Percentiles rank a stretch among this genome's conserved stretches.
phyloP scores from a whole-genome alignment of 2,888 invertebrate species.

The Protonemura montana region DNA sequence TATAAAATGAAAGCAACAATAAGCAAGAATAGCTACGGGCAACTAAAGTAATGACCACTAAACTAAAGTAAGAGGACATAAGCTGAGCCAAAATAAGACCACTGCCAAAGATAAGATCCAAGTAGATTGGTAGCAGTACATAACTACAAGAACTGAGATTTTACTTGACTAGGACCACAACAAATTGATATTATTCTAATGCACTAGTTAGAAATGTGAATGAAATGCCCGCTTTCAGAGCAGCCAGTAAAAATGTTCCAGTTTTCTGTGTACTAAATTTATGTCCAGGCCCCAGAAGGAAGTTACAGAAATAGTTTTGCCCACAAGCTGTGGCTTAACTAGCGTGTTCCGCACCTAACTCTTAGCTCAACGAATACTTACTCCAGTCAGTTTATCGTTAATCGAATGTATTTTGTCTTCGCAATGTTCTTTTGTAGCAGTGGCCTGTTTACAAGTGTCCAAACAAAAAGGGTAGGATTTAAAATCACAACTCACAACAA shows the following conservation, averaged over 20 bases:
- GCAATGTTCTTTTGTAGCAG: constrained; percentile 74
- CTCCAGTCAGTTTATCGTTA: constrained; percentile 75
- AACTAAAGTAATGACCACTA: neutral
- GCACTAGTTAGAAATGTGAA: neutral
- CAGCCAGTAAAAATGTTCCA: neutral
- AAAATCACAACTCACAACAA: constrained; percentile 47
- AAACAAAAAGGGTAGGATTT: constrained; percentile 44
- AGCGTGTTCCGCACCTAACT: neutral
- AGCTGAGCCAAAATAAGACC: neutral
- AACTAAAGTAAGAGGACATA: neutral
- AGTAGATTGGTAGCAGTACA: neutral
- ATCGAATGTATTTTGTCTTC: constrained; percentile 78
- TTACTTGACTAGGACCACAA: neutral
- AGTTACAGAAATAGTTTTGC: neutral
- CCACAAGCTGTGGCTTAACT: neutral
- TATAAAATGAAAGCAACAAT: neutral
- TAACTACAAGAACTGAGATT: neutral
- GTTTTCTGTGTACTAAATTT: neutral
- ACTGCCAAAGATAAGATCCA: neutral
- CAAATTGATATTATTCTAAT: neutral
- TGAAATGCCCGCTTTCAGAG: neutral
- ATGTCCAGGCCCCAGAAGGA: neutral
- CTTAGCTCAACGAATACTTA: constrained; percentile 62
- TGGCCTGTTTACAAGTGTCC: constrained; percentile 64
- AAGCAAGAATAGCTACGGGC: neutral